phyloP scores from a whole-genome alignment of 2,113 vertebrate genomes.

The Tenrec ecaudatus region DNA sequence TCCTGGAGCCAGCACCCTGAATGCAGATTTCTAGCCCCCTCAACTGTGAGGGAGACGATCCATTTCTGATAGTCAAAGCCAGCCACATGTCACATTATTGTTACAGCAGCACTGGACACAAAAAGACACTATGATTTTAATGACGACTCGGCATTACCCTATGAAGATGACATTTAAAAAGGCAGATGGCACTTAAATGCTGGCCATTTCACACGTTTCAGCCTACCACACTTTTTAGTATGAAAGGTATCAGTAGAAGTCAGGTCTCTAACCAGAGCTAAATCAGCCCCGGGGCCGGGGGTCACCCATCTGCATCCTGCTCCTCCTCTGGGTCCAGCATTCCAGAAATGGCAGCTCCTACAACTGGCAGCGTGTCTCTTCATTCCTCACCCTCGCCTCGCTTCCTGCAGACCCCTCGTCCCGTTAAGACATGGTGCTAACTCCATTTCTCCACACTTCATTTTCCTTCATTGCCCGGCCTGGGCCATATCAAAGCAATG shows the following conservation, averaged over 20 bases:
- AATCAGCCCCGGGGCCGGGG: neutral
- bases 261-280: accelerated
- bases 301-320: neutral
- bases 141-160: neutral
- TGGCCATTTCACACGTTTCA: neutral
- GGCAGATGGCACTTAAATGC: neutral
- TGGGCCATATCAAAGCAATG: slow-evolving; percentile 85
- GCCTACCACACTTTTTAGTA: neutral
- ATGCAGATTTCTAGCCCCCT: neutral
- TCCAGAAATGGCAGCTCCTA: neutral
- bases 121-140: no score
- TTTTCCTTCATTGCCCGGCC: slow-evolving; percentile 85
- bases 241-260: neutral
- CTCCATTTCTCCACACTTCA: slow-evolving; percentile 83
- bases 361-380: neutral
- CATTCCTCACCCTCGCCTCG: neutral
- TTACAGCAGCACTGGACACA: no score
- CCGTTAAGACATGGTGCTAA: slow-evolving; percentile 80
- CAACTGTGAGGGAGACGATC: no score
- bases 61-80: no score
- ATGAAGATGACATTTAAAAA: neutral
- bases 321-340: accelerated
- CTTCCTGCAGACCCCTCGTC: neutral
- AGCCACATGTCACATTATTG: no score
- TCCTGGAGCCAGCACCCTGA: neutral